These are phyloP conservation scores for Cheilosia scutellata DNA, from an alignment of 2,888 invertebrate species.

Conservation along the genomic window DNA sequence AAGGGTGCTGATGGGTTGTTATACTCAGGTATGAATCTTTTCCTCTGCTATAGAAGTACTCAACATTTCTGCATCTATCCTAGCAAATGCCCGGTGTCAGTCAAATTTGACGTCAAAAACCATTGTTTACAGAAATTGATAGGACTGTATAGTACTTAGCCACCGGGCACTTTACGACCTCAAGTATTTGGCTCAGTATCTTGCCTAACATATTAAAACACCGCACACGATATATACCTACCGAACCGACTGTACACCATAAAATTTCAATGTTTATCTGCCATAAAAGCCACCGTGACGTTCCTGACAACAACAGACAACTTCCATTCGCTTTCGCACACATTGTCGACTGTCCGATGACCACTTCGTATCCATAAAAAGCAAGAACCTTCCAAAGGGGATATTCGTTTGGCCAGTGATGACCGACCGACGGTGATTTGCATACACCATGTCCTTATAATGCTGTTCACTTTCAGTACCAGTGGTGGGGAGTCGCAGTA, in stretches of 20 bases:
- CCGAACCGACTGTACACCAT: constrained; percentile 36
- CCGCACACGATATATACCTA: constrained; percentile 31
- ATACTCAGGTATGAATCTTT: too few relatives aligned
- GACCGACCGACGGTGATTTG: constrained; percentile 66
- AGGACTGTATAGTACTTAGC: constrained; percentile 31
- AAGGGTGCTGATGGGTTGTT: too few relatives aligned
- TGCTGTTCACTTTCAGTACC: neutral
- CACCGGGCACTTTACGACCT: constrained; percentile 67
- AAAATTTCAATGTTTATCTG: constrained; percentile 75
- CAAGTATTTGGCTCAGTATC: constrained; percentile 48
- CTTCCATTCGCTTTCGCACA: constrained; percentile 6
- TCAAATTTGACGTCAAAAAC: constrained; percentile 1
- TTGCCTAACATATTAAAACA: constrained; percentile 60
- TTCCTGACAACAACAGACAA: constrained; percentile 55
- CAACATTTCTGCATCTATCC: too few relatives aligned
- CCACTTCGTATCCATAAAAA: constrained; percentile 69
- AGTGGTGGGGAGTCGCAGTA: neutral
- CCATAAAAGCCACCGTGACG: constrained; percentile 72
- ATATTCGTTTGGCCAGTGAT: constrained; percentile 15
- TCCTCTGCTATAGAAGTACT: too few relatives aligned
- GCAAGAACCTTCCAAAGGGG: constrained; percentile 42
- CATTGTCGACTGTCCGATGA: constrained; percentile 49
- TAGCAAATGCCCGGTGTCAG: neutral
- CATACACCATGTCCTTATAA: constrained; percentile 59
- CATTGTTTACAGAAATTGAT: constrained; percentile 17